Percentiles rank a stretch among this genome's conserved stretches.
Evolutionary conservation across 2,113 vertebrate species (phyloP).

Genomic region (Oostethus manadensis): DNA sequence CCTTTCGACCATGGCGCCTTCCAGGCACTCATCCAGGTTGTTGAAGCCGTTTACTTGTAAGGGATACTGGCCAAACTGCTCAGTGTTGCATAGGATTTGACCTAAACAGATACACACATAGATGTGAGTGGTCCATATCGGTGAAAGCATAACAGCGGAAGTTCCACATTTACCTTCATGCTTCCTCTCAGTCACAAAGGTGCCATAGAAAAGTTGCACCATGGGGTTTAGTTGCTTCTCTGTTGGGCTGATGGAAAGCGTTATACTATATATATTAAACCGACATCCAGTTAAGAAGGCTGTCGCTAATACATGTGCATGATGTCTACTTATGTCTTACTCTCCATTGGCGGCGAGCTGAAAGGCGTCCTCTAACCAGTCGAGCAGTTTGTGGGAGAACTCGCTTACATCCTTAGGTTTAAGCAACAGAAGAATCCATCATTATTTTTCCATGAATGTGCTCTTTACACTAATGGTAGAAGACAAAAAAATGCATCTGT

Average conservation of each 20-base stretch:
- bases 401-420: constrained; percentile 91
- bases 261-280: too few relatives aligned
- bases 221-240: constrained; percentile 91
- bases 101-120: constrained; percentile 61
- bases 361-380: constrained; percentile 95
- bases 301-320: neutral
- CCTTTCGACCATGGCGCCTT: constrained; percentile 91
- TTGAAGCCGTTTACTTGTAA: constrained; percentile 94
- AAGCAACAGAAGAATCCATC: neutral
- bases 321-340: constrained; percentile 65
- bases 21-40: constrained; percentile 89
- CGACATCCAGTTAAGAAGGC: neutral
- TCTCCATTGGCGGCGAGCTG: constrained; percentile 84
- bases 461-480: too few relatives aligned
- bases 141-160: neutral
- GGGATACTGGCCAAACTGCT: constrained; percentile 96
- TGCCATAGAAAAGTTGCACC: constrained; percentile 97
- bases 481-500: too few relatives aligned
- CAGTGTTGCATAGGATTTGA: constrained; percentile 84
- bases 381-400: constrained; percentile 95
- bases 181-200: constrained; percentile 86
- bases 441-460: too few relatives aligned
- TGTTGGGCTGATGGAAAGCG: constrained; percentile 66
- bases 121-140: neutral
- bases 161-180: constrained; percentile 75